Base-by-base conservation (phyloP, 92 coral and sea anemone genomes). In the Paragorgia papillata region DNA sequence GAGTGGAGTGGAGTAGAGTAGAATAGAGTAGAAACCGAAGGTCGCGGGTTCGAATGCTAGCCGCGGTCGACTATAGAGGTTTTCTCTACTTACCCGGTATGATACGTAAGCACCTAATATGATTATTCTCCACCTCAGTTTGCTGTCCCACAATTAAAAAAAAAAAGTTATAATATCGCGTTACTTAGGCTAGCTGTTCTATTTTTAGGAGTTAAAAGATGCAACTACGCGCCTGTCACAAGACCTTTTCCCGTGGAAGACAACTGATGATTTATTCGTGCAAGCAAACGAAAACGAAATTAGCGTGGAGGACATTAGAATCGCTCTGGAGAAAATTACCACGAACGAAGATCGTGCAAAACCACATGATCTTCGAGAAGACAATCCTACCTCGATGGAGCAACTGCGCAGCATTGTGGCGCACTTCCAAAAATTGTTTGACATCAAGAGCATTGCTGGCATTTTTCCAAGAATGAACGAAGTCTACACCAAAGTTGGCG, bases 381-480 rank as follows among this genome's bases (percentile, higher is more conserved):
- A 51, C 25, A 90, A 85, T 46, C 88, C 90, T 18, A 89, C 91
- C 7, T 78, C 87, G 34, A 22, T 81, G 49, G 93, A 91, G 37
- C 94, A 90, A 55, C 65, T 94, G 22, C 89, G 85, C 46, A 84
- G 94, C 79, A 89, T 94, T 58, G 84, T 94, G 43, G 97, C 97
- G 17, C 98, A 94, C 59, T 94, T 94, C 69, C 98, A 94, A 80
- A 94, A 84, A 79, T 83, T 94, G 35, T 94, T 94, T 68, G 98
- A 94, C 78, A 90, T 94, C 3, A 79, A 71, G 9, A 90, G 82
- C 60, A 82, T 88, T 17, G 57, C 91, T 1, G 98, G 98, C 65
- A 85, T 90, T 55, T 94, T 94, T 77, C 94, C 98, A 41, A 83
- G 92, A 49, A 94, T 94, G 98, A 94, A 86, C 48, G 98, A 94